Conservation (phyloP, 2,113 vertebrate genomes). For the Halcyon malimbica region DNA sequence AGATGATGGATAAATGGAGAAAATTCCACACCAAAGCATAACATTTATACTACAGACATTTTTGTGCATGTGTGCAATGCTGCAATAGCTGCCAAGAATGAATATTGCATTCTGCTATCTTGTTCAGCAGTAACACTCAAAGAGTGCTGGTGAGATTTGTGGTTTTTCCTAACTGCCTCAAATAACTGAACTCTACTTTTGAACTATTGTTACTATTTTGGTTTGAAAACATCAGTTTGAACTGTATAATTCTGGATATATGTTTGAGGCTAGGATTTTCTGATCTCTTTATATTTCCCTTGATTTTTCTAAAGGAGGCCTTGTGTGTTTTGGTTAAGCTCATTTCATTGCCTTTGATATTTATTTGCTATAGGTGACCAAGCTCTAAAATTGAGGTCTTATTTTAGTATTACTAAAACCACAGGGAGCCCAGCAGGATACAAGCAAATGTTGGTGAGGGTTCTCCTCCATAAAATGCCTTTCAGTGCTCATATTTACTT, state of each 20-base stretch:
- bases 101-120: neutral
- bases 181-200: neutral
- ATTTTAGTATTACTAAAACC: neutral
- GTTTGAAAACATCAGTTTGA: neutral
- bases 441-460: neutral
- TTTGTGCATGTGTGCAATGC: neutral
- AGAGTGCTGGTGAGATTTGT: neutral
- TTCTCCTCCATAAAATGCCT: neutral
- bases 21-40: neutral
- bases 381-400: slow-evolving; percentile 1
- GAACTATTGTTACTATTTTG: neutral
- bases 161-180: slow-evolving; percentile 2
- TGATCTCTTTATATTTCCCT: neutral
- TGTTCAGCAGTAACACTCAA: neutral
- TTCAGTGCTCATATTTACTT: neutral
- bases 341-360: neutral
- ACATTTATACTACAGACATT: neutral
- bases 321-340: neutral
- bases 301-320: neutral
- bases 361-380: slow-evolving; percentile 11
- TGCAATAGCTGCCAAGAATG: neutral
- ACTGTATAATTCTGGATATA: neutral
- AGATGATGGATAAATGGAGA: neutral
- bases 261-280: neutral
- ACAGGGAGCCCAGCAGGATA: neutral